Evolutionary conservation across 2,113 vertebrate genomes (phyloP).

Genomic region (Orientallactaga bullata): DNA sequence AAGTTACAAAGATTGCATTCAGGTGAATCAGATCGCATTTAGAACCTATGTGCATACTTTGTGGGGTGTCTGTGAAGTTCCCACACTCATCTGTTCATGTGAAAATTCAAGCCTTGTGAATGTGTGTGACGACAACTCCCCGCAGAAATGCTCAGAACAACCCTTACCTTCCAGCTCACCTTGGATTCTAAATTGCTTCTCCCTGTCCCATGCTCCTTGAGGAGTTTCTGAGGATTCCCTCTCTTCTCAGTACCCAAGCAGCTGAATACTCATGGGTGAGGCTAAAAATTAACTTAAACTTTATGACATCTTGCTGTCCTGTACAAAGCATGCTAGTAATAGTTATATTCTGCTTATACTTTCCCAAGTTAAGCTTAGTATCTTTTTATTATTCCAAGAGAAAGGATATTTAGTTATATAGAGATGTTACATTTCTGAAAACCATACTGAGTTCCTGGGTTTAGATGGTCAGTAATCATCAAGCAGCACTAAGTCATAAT

Average conservation of each 20-base stretch:
- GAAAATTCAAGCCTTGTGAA: conserved; percentile 2
- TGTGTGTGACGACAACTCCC: neutral
- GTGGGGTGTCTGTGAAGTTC: neutral
- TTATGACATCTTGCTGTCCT: neutral
- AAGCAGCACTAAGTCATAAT: neutral
- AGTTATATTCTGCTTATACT: neutral
- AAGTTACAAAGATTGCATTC: neutral
- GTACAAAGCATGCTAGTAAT: neutral
- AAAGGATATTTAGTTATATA: neutral
- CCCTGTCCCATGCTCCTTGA: neutral
- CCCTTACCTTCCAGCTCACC: neutral
- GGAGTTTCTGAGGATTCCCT: conserved; percentile 2
- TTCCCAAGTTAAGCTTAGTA: neutral
- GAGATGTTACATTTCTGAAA: conserved; percentile 17
- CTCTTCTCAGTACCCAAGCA: neutral
- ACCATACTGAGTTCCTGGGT: neutral
- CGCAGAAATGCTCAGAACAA: neutral
- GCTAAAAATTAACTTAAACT: neutral
- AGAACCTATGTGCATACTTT: neutral
- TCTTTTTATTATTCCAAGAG: neutral
- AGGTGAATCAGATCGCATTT: too few species aligned
- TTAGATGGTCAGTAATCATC: neutral
- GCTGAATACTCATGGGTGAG: neutral
- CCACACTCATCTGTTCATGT: neutral
- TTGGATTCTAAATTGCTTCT: neutral